Evolutionary conservation across 2,888 invertebrate genomes (phyloP), one percentile per base, ranked within the genome.

Genomic region (Asteroscopus sphinx): DNA sequence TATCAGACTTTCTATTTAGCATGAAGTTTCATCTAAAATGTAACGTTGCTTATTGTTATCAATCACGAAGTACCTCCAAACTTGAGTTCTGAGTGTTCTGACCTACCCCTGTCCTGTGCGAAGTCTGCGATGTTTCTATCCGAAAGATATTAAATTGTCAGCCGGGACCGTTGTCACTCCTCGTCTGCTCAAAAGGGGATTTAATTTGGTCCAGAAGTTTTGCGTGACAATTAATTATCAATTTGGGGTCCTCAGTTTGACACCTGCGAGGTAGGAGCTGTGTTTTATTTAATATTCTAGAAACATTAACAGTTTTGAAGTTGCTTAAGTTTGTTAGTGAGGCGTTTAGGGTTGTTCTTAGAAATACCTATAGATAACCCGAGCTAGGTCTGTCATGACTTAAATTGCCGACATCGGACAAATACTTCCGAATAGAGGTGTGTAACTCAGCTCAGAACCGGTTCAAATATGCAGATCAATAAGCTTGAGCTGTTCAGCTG

Each of bases 171-270:
- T 87, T 85, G 88, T 88, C 88, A 87, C 78, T 77, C 77, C 80
- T 59, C 68, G 82, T 81, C 81, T 39, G 60, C 52, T 88, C 88
- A 86, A 83, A 87, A 91, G 89, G 90, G 92, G 89, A 89, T 92
- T 92, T 91, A 91, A 92, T 92, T 90, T 90, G 88, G 87, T 81
- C 83, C 82, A 88, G 83, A 93, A 93, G 83, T 93, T 93, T 89
- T 83, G 82, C 86, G 88, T 86, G 87, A 91, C 92, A 92, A 92
- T 93, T 94, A 93, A 93, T 93, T 93, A 93, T 91, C 90, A 88
- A 90, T 91, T 89, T 88, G 68, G 75, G 80, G 78, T 79, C 88
- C 87, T 88, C 84, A 85, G 83, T 85, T 87, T 88, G 91, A 87
- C 89, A 89, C 90, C 89, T 89, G 86, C 79, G 81, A 85, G 83